These are phyloP conservation scores for Sceloporus tristichus DNA, from an alignment of 2,113 vertebrate genomes.

Conservation along the genomic window DNA sequence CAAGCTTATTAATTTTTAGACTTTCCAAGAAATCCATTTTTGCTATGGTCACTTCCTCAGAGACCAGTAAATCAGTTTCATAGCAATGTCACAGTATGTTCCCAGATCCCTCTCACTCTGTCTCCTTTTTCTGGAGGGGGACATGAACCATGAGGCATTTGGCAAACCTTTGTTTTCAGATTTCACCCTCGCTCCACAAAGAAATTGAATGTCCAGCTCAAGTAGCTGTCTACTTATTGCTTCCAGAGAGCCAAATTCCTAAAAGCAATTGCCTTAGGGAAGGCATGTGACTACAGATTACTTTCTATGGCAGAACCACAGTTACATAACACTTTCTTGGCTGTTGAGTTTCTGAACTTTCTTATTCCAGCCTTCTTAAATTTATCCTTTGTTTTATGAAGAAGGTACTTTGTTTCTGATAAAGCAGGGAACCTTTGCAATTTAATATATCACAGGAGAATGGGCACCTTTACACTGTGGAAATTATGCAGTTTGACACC, in stretches of 20 bases:
- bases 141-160: not conserved
- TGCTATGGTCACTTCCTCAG: not conserved
- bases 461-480: no score
- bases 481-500: no score
- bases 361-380: not conserved
- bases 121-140: not conserved
- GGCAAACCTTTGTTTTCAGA: not conserved
- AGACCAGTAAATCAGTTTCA: not conserved
- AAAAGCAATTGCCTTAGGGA: slow-evolving; percentile 24
- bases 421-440: not conserved
- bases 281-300: slow-evolving; percentile 3
- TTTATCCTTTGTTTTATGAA: not conserved
- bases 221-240: slow-evolving; percentile 12
- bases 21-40: not conserved
- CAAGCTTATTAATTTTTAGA: not conserved
- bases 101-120: no score
- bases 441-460: not conserved
- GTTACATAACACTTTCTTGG: rapidly evolving
- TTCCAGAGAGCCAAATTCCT: slow-evolving; percentile 9
- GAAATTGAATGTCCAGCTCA: not conserved
- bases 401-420: not conserved
- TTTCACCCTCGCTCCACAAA: not conserved
- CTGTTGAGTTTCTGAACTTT: not conserved
- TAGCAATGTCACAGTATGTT: not conserved
- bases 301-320: not conserved